Evolutionary conservation across 2,888 invertebrate species (phyloP).

Genomic region (Barypeithes pellucidus): DNA sequence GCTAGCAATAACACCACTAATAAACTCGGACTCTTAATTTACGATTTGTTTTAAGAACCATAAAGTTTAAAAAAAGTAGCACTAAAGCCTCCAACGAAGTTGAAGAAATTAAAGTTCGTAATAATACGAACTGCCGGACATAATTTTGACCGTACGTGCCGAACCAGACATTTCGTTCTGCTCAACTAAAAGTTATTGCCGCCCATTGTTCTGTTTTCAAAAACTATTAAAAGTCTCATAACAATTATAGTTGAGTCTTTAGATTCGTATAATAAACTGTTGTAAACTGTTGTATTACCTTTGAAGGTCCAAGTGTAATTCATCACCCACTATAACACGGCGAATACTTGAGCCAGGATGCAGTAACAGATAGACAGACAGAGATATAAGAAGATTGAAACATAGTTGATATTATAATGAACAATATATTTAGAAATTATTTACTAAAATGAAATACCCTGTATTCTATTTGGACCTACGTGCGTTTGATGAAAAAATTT

Average conservation of each 20-base stretch:
- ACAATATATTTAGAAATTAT: neutral
- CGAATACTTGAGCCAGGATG: no score
- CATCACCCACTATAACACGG: no score
- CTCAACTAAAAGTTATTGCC: constrained; percentile 4
- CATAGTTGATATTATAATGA: neutral
- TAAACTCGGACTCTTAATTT: neutral
- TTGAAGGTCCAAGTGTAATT: no score
- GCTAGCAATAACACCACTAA: no score
- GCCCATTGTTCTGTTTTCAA: neutral
- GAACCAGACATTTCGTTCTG: neutral
- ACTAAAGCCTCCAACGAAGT: neutral
- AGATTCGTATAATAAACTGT: no score
- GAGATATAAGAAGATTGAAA: no score
- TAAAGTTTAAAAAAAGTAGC: constrained; percentile 8
- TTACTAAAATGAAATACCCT: neutral
- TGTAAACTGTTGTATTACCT: no score
- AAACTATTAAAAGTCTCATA: constrained; percentile 2
- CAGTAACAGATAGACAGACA: no score
- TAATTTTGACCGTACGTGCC: constrained; percentile 22
- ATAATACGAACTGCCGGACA: constrained; percentile 10
- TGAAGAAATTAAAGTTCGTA: constrained; percentile 10
- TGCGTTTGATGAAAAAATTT: neutral
- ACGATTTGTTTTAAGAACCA: constrained; percentile 1
- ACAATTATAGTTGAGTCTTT: neutral
- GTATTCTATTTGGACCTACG: neutral